These are phyloP conservation scores for Zenarchopterus dispar DNA, from an alignment of 2,797 vertebrate genomes.

Conservation along the genomic window DNA sequence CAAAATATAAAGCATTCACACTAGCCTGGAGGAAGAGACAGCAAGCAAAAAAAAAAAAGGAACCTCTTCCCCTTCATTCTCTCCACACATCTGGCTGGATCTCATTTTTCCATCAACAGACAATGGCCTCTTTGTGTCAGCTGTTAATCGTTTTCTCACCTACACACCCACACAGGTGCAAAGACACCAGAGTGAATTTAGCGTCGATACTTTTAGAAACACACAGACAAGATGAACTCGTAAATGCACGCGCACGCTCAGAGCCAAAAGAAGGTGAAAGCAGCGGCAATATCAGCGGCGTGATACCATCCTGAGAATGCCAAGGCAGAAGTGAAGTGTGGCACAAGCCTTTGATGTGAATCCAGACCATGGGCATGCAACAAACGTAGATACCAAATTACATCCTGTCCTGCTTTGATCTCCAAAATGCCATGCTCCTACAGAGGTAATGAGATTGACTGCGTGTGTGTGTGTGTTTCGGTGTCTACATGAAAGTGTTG, in stretches of 20 bases:
- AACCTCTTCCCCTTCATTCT: conserved; percentile 38
- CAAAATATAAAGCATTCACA: conserved; percentile 23
- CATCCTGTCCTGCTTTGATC: conserved; percentile 79
- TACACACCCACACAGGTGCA: conserved; percentile 27
- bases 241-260: conserved; percentile 9
- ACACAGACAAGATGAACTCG: conserved; percentile 7
- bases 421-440: conserved; percentile 64
- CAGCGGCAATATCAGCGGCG: conserved; percentile 48
- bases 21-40: conserved; percentile 28
- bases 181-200: conserved; percentile 15
- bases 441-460: conserved; percentile 65
- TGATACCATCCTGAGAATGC: conserved; percentile 74
- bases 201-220: conserved; percentile 18
- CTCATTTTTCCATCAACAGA: conserved; percentile 52
- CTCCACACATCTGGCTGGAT: conserved; percentile 55
- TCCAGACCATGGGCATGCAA: conserved; percentile 77
- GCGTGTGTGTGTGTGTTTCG: conserved; percentile 37
- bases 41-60: conserved; percentile 14
- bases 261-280: conserved; percentile 36
- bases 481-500: conserved; percentile 30
- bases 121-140: conserved; percentile 62
- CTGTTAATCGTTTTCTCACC: conserved; percentile 55
- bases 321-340: conserved; percentile 70
- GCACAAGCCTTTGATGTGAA: conserved; percentile 77
- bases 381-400: conserved; percentile 81